Base-by-base conservation (phyloP, 2,888 invertebrate species). In the Strigamia transsilvanica region DNA sequence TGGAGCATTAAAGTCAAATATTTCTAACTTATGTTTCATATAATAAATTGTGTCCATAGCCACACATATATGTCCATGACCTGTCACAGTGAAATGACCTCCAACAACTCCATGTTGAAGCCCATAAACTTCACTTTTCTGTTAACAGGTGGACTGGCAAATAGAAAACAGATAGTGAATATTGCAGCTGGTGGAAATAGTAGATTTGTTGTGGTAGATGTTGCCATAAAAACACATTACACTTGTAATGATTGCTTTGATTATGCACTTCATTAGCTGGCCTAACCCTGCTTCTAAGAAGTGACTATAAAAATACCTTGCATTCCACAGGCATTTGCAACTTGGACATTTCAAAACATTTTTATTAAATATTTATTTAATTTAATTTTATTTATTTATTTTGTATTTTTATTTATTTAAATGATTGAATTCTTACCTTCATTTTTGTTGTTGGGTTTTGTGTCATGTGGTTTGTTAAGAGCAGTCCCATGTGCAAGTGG, bases 11-110 rank as follows among this genome's bases (percentile, higher is more conserved):
- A 42, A 42, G 42, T 42, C 42, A 42, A 5, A 42, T 42, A 42
- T 61, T 61, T 21, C 18, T 61, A 61, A 61, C 18, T 61, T 61
- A 61, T 61, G 61, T 61, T 61, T 61, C 42, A 15, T 13, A 42
- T 42, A 42, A 42, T 42, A 42, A 42, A 42, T 42, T 61, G 61
- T 61, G 61, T 18, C 61, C 61, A 61, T 18, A 61, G 61, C 15
- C 61, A 61, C 61, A 51, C 51, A 34, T 15, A 61, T 18, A 61
- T n/a, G 61, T 61, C 61, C 61, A 61, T 61, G 61, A 61, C 61
- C 61, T 61, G 61, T 61, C 61, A 61, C 61, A 61, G 61, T 61
- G 18, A 61, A 61, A 61, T 61, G 61, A 61, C 61, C 61, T 61
- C 61, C 61, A 61, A 61, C 13, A n/a, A n/a, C 51, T 51, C 51